Evolutionary conservation across 2,888 invertebrate species (phyloP).

Genomic region (Ctena decussata): DNA sequence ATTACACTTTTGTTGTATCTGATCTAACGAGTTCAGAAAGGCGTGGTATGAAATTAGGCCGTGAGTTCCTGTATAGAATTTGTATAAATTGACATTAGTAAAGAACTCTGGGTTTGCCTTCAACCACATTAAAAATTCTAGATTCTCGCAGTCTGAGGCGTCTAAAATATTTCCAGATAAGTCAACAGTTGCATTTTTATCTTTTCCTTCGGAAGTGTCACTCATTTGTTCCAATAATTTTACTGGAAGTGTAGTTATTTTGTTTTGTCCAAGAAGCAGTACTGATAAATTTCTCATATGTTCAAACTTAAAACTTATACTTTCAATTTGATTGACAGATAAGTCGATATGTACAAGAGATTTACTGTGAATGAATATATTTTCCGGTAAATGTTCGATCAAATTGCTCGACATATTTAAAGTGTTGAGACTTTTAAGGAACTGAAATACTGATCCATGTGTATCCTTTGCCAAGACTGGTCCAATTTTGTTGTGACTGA

Average conservation of each 20-base stretch:
- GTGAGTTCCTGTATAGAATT: not conserved
- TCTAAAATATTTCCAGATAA: not conserved
- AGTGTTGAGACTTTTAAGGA: not conserved
- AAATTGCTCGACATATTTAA: not conserved
- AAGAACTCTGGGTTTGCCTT: not conserved
- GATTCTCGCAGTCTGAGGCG: not conserved
- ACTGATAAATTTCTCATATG: not conserved
- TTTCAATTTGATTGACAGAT: not conserved
- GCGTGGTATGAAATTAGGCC: not conserved
- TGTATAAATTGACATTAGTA: not conserved
- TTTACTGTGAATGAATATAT: not conserved
- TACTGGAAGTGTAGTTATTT: not conserved
- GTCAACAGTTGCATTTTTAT: not conserved
- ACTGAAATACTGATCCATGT: not conserved
- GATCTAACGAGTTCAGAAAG: not conserved
- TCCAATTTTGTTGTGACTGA: not conserved
- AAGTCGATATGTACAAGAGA: not conserved
- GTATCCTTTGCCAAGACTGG: not conserved
- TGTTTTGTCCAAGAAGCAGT: not conserved
- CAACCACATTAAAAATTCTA: not conserved
- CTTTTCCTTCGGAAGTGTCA: not conserved
- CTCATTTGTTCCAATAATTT: not conserved
- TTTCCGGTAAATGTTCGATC: not conserved
- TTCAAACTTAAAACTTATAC: not conserved
- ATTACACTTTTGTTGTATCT: not conserved